Base-by-base conservation (phyloP, 2,888 invertebrate genomes). In the Andrena dorsata region DNA sequence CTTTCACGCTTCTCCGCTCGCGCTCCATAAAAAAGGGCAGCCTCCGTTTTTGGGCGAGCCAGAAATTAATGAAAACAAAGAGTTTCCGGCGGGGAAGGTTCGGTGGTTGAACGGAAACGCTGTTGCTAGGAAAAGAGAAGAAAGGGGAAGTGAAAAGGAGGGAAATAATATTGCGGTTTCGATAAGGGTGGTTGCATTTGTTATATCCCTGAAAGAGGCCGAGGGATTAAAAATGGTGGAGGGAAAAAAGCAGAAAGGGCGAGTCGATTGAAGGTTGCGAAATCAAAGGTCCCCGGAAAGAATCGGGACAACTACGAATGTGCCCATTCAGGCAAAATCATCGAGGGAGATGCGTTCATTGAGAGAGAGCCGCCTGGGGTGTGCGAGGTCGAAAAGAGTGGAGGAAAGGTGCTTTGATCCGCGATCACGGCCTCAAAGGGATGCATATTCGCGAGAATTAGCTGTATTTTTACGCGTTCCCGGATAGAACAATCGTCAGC, bases 131-230 rank as follows among this genome's bases (percentile, higher is more conserved):
- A 20, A 30, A 58, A 32, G 26, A 6, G 53, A n/a, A 32, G 2
- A 20, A n/a, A 10, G 6, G 0, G 30, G n/a, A 47, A 2, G 35
- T 2, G 58, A 26, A 56, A 49, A 26, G 2, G 30, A 1, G 28
- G 56, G 56, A 79, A 56, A 56, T 56, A 56, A 79, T 79, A 72
- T 80, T 63, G 63, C 61, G 66, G 60, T 47, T 65, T 64, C 66
- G 71, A 58, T 76, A 56, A 68, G 63, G 32, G 64, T 23, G 51
- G 66, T 28, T 80, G 63, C 68, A 23, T 80, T 60, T 26, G 61
- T 26, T 41, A 53, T n/a, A 8, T 41, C 35, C 23, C 32, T n/a
- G 74, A 73, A 78, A 73, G 26, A 16, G 28, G 32, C 58, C 26
- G 35, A n/a, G 32, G 16, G 47, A 3, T 35, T 26, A 41, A 56